Base-by-base conservation (phyloP, 2,797 vertebrate species). In the Channallabes apus region DNA sequence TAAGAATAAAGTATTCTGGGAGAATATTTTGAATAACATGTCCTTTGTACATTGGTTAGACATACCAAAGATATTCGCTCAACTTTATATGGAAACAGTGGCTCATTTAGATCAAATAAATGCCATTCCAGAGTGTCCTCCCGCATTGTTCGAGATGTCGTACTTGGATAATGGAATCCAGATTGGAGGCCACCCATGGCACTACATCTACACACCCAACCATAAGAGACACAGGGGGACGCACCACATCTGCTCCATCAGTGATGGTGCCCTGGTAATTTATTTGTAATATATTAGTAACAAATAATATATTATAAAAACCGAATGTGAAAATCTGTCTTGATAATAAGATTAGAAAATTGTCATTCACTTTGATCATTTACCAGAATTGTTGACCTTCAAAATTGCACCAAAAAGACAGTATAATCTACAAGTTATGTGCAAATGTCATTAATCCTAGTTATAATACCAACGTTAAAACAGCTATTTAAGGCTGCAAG, bases 101-200 rank as follows among this genome's bases (percentile, higher is more conserved):
- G n/a, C 41, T 18, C 27, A 51, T 65, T 67, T 81, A 54, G 17
- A 20, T 81, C 14, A 81, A 54, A 32, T 54, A 8, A 8, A 67
- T 54, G 27, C 67, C 20, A 24, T 54, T 88, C 67, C 94, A 99
- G 98, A 97, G 89, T 93, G 90, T 2, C 97, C 95, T 77, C 96
- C 96, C 22, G 92, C 97, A 86, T 94, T 99, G 87, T 99, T 99
- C 90, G 97, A 99, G 91, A 96, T 97, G 83, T 95, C 96, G 65
- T 97, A 96, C 83, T 94, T 96, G 89, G 95, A 96, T 88, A 97
- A 96, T 64, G 95, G 96, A 72, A 95, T 99, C 90, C 97, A 98
- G 92, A 96, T 99, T 61, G 98, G 98, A 92, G 97, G 98, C 85
- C 95, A 95, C 89, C 98, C 98, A 20, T 99, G 97, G 97, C 97